Conservation (phyloP, 2,888 invertebrate genomes). For the Cryptocephalus primarius region DNA sequence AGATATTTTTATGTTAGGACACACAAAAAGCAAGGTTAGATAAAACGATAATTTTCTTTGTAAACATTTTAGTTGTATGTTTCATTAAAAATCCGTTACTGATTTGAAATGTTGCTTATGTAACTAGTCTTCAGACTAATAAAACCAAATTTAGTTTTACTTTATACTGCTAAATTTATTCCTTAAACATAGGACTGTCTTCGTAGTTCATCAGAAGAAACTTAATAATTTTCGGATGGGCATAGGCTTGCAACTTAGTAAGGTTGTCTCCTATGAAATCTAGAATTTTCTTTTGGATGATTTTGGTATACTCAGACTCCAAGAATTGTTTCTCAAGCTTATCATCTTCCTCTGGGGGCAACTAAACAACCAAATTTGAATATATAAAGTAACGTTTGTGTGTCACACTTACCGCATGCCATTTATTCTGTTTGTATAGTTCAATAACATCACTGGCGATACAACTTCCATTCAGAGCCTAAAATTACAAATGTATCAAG, state of each 20-base stretch:
- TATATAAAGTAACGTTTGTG: not conserved
- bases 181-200: not conserved
- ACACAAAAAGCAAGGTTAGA: too few species aligned
- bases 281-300: not conserved
- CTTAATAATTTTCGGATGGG: not conserved
- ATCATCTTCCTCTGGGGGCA: not conserved
- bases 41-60: too few species aligned
- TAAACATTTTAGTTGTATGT: too few species aligned
- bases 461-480: too few species aligned
- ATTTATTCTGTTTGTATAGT: not conserved
- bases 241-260: not conserved
- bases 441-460: too few species aligned
- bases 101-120: too few species aligned
- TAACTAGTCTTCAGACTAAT: too few species aligned
- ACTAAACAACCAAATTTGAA: not conserved
- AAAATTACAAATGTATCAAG: too few species aligned
- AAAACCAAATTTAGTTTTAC: too few species aligned
- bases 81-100: too few species aligned
- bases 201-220: not conserved
- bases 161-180: too few species aligned
- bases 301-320: not conserved
- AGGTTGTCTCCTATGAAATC: not conserved
- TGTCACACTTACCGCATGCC: not conserved
- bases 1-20: too few species aligned
- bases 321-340: not conserved